Evolutionary conservation across 2,888 invertebrate genomes (phyloP).

Genomic region (Diarsia brunnea): DNA sequence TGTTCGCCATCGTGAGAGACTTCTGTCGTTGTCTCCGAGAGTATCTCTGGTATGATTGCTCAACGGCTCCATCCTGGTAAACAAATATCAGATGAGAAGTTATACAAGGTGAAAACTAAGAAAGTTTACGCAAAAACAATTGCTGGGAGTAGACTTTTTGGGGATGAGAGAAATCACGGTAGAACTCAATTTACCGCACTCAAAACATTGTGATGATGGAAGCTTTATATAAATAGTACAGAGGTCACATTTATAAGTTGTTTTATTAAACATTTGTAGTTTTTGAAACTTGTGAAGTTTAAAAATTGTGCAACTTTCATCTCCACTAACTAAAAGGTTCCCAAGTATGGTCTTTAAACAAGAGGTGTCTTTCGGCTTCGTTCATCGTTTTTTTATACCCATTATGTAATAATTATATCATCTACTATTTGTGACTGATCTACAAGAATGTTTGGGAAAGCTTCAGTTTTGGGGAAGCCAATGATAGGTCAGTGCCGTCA

Average conservation of each 20-base stretch:
- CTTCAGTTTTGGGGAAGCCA: background rate
- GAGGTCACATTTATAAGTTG: too few species aligned
- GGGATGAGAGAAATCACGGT: too few species aligned
- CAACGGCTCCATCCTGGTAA: conserved; percentile 92
- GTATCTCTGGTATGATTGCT: conserved; percentile 96
- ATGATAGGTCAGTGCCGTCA: background rate
- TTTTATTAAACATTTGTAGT: too few species aligned
- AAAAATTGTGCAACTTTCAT: too few species aligned
- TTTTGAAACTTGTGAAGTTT: too few species aligned
- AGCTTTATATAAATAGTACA: too few species aligned
- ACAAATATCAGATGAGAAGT: background rate
- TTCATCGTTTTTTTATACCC: background rate
- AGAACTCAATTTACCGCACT: too few species aligned
- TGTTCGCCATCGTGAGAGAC: conserved; percentile 96
- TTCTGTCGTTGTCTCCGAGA: conserved; percentile 97
- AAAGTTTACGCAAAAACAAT: too few species aligned
- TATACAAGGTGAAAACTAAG: too few species aligned
- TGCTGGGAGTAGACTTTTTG: too few species aligned
- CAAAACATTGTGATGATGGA: too few species aligned
- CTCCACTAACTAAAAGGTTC: too few species aligned
- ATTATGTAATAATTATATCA: background rate
- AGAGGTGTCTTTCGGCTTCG: background rate
- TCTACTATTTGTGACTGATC: background rate
- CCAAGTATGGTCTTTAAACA: background rate
- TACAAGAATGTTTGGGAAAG: background rate